A percentile compares a stretch with the other conserved stretches of the same genome.
Conservation (phyloP, 2,113 vertebrate genomes). For the Notothenia coriiceps region DNA sequence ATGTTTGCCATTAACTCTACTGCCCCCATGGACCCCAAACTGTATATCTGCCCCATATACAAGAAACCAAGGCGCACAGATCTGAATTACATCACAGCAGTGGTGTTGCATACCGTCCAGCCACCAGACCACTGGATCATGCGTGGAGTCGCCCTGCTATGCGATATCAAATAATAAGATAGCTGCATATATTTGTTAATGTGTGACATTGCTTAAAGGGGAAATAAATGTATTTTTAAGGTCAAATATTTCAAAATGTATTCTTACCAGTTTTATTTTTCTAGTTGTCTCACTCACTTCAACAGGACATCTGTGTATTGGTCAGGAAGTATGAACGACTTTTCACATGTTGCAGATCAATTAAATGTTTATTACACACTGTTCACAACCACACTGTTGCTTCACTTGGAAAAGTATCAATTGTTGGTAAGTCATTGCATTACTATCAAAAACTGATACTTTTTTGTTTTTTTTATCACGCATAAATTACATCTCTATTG, state of each 20-base stretch:
- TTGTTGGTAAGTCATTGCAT: background rate
- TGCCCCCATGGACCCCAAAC: constrained; percentile 76
- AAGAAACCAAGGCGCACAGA: constrained; percentile 89
- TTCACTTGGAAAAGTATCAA: background rate
- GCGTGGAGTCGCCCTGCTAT: constrained; percentile 90
- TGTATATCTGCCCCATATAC: constrained; percentile 91
- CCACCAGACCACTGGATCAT: constrained; percentile 91
- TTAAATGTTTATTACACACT: constrained; percentile 6
- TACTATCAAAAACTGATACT: background rate
- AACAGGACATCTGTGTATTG: background rate
- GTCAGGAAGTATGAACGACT: background rate
- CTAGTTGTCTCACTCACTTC: background rate
- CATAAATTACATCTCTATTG: too few relatives aligned
- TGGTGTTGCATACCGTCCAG: constrained; percentile 84
- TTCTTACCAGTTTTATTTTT: background rate
- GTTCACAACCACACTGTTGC: background rate
- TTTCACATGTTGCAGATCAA: background rate
- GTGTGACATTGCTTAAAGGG: background rate
- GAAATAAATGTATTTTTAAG: constrained; percentile 7
- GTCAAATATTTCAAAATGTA: background rate
- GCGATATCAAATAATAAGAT: constrained; percentile 86
- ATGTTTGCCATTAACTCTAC: constrained; percentile 89
- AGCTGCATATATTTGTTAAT: background rate
- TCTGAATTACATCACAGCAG: constrained; percentile 87
- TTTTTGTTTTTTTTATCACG: background rate